Base-by-base conservation (phyloP, 2,113 vertebrate genomes). In the Tetrao urogallus region DNA sequence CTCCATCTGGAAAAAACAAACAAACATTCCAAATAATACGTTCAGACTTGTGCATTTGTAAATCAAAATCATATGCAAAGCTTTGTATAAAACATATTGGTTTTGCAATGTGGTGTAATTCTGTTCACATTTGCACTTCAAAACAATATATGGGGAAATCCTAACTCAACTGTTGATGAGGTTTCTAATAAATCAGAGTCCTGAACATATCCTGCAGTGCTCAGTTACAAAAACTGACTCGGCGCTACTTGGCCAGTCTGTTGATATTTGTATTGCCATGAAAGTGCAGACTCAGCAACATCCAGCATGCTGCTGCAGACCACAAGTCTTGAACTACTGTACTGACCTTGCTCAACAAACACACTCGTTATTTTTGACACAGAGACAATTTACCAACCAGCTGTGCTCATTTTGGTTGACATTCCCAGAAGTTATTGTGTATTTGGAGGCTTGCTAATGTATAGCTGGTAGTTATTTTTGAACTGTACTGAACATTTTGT, bases 401-500 rank as follows among this genome's bases (percentile, higher is more conserved):
- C 96, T 94, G 93, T 54, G 40, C 70, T 14, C 81, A 95, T 91
- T 89, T 58, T 77, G 75, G 74, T 91, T 94, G 89, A 83, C 67
- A 71, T 92, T 95, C 82, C 91, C 94, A 96, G 94, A 93, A 95
- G 87, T 96, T 94, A 96, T 87, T 52, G 30, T 88, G 71, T 91
- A 72, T 58, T 95, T 93, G 43, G 79, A 93, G 45, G 20, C 38
- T 96, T 97, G 95, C 88, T 94, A 94, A 94, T 85, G 90, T 94
- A 94, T 90, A 86, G 94, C 90, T 86, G 65, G 63, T 45, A 92
- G 78, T 84, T 96, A 92, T 95, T 97, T 97, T 96, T 95, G 74
- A 92, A 92, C 58, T 54, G 75, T 82, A 69, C 78, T 34, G 56
- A 86, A 52, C 45, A 73, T 95, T 96, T 96, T 94, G 84, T 81